These are phyloP conservation scores for Imbricaverruca yamaguchii DNA, from an alignment of 2,888 invertebrate species.

Conservation along the genomic window DNA sequence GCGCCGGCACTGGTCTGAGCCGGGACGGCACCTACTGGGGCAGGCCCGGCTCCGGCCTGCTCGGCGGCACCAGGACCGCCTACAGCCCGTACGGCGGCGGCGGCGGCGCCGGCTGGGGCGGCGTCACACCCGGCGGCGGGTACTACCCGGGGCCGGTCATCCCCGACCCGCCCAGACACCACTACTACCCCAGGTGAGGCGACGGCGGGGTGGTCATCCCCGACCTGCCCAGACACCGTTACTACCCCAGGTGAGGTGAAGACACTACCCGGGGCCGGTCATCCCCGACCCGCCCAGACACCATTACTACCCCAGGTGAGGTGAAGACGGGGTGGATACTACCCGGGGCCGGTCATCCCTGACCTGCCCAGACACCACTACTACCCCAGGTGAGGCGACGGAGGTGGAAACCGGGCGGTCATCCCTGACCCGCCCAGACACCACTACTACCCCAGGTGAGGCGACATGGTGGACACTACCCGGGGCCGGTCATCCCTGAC, in stretches of 20 bases:
- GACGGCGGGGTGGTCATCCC: neutral
- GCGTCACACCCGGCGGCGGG: neutral
- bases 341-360: neutral
- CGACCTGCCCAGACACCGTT: neutral
- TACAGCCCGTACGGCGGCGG: neutral
- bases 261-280: neutral
- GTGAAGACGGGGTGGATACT: no score
- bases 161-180: neutral
- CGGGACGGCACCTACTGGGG: conserved; percentile 22
- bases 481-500: no score
- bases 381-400: no score
- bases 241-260: no score
- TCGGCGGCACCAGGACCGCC: neutral
- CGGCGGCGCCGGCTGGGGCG: neutral
- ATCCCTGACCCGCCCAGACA: no score
- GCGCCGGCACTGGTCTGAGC: neutral
- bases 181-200: no score
- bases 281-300: no score
- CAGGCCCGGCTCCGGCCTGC: neutral
- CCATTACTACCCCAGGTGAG: no score
- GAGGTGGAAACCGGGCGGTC: no score
- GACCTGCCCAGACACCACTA: no score
- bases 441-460: no score
- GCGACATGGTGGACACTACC: no score
- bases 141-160: conserved; percentile 7